Evolutionary conservation across 2,888 invertebrate genomes (phyloP), one percentile per base, ranked within the genome.

Genomic region (Nemoura dubitans): DNA sequence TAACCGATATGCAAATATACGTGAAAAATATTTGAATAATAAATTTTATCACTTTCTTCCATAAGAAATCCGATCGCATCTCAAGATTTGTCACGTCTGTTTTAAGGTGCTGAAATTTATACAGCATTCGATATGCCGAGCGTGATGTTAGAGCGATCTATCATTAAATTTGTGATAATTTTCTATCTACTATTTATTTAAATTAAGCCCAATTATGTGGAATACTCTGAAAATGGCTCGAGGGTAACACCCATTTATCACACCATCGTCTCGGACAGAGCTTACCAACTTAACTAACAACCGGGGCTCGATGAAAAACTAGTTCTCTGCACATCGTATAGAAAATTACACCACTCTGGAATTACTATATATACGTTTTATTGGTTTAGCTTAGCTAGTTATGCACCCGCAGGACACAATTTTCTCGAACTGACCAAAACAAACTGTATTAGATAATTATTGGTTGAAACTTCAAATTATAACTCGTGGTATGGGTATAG

Each of bases 171-270:
- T 59, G 59, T 59, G 59, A 59, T 59, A 59, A 59, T 59, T 59
- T 78, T 28, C 78, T 78, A 78, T 78, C 78, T 42, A 36, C 36
- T 83, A 83, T 83, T 83, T 83, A 83, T 83, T 83, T 83, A 83
- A 83, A 83, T 83, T 83, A 83, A 83, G 83, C 30, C 83, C 83
- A 83, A 30, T 83, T 43, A 83, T 83, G 83, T 83, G 83, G 43
- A 83, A 83, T 42, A 42, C 16, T 83, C 29, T 26, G 26, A 7
- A n/a, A 36, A 26, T 36, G 16, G 30, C 83, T n/a, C 10, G 43
- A 7, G 83, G 83, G 29, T 30, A 0, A 16, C 83, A 83, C 42
- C 83, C 42, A 83, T 83, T 83, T 83, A 83, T 83, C 83, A 83
- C 83, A 83, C 83, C 83, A 83, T 42, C 25, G 83, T 21, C 6